A percentile compares a stretch with the other conserved stretches of the same genome.
phyloP scores from a whole-genome alignment of 2,888 invertebrate genomes.

The Eustalomyia histrio region DNA sequence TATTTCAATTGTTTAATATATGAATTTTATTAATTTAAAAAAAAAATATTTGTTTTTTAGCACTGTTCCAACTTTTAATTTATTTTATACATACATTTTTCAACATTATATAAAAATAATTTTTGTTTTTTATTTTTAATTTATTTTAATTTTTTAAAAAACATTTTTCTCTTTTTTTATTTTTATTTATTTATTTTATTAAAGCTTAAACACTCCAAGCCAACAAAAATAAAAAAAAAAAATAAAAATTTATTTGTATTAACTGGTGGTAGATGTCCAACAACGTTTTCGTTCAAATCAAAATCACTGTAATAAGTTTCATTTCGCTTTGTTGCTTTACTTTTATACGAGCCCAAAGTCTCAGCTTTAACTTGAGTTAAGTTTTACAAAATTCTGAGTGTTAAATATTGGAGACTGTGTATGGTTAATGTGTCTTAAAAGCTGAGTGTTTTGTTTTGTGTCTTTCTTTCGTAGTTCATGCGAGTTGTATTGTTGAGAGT shows the following conservation, averaged over 20 bases:
- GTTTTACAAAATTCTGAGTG: conserved; percentile 69
- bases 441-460: conserved; percentile 10
- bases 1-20: conserved; percentile 11
- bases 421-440: neutral
- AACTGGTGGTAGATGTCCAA: conserved; percentile 28
- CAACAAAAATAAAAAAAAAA: neutral
- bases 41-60: conserved; percentile 3
- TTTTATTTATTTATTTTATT: conserved; percentile 7
- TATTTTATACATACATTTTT: conserved; percentile 4
- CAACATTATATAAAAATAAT: conserved; percentile 7
- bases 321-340: conserved; percentile 76
- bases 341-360: conserved; percentile 76
- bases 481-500: neutral
- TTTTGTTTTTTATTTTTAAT: conserved; percentile 39
- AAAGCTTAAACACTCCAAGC: neutral
- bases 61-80: conserved; percentile 3
- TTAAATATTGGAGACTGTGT: conserved; percentile 28
- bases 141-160: conserved; percentile 40
- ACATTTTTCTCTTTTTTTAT: conserved; percentile 31
- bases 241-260: neutral
- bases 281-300: conserved; percentile 77
- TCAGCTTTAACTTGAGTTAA: conserved; percentile 66
- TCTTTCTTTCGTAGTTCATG: neutral
- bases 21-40: conserved; percentile 10
- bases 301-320: conserved; percentile 79